A percentile compares a stretch with the other conserved stretches of the same genome.
Conservation (phyloP, 2,888 invertebrate genomes). For the Lypha dubia region DNA sequence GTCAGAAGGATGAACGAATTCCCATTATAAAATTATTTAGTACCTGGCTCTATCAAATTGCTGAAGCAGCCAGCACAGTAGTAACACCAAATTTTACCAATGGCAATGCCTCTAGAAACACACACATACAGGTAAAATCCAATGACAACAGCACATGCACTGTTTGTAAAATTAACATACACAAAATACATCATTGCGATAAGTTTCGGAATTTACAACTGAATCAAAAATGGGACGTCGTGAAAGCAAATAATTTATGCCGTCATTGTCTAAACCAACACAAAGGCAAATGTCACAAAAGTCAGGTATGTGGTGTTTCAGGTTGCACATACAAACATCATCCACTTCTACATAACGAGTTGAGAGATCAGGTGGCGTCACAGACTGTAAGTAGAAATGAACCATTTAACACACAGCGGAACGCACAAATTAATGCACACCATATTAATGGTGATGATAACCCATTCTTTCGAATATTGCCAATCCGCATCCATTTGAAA, state of each 20-base stretch:
- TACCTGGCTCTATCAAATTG: background rate
- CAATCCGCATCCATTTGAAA: too few relatives aligned
- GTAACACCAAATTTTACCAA: slow-evolving; percentile 4
- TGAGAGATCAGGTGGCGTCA: background rate
- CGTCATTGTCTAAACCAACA: too few relatives aligned
- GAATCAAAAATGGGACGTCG: slow-evolving; percentile 23
- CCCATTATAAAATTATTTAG: slow-evolving; percentile 25
- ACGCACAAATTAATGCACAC: too few relatives aligned
- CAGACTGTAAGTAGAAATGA: background rate
- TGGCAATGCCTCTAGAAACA: background rate
- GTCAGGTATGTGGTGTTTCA: background rate
- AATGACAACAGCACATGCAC: background rate
- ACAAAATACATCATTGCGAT: background rate
- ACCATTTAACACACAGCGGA: background rate
- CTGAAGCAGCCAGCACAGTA: slow-evolving; percentile 25
- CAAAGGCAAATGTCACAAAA: too few relatives aligned
- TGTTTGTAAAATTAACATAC: background rate
- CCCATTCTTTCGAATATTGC: too few relatives aligned
- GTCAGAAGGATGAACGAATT: slow-evolving; percentile 1
- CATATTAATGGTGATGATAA: too few relatives aligned
- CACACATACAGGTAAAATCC: slow-evolving; percentile 7
- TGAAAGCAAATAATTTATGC: too few relatives aligned
- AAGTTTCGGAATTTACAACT: slow-evolving; percentile 14
- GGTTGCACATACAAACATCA: background rate
- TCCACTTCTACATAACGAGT: background rate